phyloP scores from a whole-genome alignment of 2,797 vertebrate genomes.

The Neomorphus geoffroyi region DNA sequence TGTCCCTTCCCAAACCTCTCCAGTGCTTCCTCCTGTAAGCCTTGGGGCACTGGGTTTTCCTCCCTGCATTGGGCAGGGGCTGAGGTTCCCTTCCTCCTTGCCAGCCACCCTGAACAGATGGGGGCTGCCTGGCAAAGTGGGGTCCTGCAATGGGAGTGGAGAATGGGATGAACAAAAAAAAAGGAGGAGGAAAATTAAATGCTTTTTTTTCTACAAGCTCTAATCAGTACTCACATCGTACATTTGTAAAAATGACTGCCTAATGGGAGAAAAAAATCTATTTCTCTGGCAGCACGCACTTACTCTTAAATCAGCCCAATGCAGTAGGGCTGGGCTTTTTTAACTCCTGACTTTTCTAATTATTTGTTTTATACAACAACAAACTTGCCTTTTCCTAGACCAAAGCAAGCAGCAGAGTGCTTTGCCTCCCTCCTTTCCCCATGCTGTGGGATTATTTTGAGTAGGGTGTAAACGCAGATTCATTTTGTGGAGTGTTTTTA shows the following conservation, averaged over 20 bases:
- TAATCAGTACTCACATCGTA: constrained; percentile 56
- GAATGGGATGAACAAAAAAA: not conserved
- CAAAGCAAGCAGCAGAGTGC: constrained; percentile 40
- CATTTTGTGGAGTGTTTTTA: constrained; percentile 67
- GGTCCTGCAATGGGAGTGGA: not conserved
- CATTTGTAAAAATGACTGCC: constrained; percentile 69
- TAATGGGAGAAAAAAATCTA: constrained; percentile 60
- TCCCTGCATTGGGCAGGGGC: not conserved
- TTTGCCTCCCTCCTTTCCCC: constrained; percentile 58
- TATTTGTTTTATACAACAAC: constrained; percentile 55
- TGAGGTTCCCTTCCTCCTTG: not conserved
- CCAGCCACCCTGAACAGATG: not conserved
- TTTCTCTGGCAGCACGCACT: constrained; percentile 60
- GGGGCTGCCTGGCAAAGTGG: not conserved
- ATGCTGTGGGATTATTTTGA: constrained; percentile 60
- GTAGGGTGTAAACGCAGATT: constrained; percentile 35
- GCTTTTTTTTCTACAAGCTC: not conserved
- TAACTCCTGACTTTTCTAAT: constrained; percentile 49
- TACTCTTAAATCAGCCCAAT: constrained; percentile 75
- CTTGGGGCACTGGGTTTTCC: not conserved
- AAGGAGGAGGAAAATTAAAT: rapidly evolving
- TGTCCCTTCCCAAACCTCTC: rapidly evolving
- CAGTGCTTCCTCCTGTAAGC: rapidly evolving
- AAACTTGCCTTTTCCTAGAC: constrained; percentile 69
- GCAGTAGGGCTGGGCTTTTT: constrained; percentile 17